Evolutionary conservation across 2,888 invertebrate genomes (phyloP).

Genomic region (Oligia fasciuncula): DNA sequence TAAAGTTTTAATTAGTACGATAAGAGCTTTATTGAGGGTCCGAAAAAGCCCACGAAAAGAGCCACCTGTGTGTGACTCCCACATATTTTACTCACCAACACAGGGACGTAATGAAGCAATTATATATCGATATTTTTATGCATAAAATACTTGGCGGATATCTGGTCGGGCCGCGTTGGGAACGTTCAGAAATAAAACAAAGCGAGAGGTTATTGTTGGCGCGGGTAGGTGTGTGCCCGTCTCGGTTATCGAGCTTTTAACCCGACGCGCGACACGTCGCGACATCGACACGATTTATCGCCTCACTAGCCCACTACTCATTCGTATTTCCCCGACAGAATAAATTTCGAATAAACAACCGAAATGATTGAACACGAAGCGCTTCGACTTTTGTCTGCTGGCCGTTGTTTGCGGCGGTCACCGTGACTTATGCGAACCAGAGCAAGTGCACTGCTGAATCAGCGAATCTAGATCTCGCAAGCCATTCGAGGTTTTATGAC

Average conservation of each 20-base stretch:
- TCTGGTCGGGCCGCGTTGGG: slow-evolving; percentile 82
- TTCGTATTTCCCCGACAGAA: slow-evolving; percentile 87
- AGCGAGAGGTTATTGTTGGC: slow-evolving; percentile 88
- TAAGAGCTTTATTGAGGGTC: slow-evolving; percentile 64
- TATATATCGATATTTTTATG: slow-evolving; percentile 91
- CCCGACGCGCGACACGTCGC: slow-evolving; percentile 88
- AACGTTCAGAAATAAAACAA: slow-evolving; percentile 88
- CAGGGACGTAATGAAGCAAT: slow-evolving; percentile 90
- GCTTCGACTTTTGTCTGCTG: slow-evolving; percentile 67
- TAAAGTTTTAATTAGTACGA: slow-evolving; percentile 69
- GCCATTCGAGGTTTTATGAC: slow-evolving; percentile 39
- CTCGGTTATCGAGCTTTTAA: slow-evolving; percentile 90
- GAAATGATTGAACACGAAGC: slow-evolving; percentile 82
- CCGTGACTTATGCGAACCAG: slow-evolving; percentile 62
- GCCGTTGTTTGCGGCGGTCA: slow-evolving; percentile 57
- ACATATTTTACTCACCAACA: slow-evolving; percentile 90
- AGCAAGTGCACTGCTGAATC: slow-evolving; percentile 55
- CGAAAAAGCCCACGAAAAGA: slow-evolving; percentile 65
- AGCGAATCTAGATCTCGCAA: slow-evolving; percentile 42
- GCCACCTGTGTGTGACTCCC: slow-evolving; percentile 87
- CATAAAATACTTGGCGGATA: slow-evolving; percentile 89
- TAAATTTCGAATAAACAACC: slow-evolving; percentile 84
- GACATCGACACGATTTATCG: slow-evolving; percentile 89
- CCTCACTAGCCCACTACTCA: slow-evolving; percentile 88
- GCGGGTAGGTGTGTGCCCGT: slow-evolving; percentile 87